Percentiles rank a stretch among this genome's conserved stretches.
Evolutionary conservation across 2,797 vertebrate species (phyloP).

Genomic region (Enteromius fasciolatus): DNA sequence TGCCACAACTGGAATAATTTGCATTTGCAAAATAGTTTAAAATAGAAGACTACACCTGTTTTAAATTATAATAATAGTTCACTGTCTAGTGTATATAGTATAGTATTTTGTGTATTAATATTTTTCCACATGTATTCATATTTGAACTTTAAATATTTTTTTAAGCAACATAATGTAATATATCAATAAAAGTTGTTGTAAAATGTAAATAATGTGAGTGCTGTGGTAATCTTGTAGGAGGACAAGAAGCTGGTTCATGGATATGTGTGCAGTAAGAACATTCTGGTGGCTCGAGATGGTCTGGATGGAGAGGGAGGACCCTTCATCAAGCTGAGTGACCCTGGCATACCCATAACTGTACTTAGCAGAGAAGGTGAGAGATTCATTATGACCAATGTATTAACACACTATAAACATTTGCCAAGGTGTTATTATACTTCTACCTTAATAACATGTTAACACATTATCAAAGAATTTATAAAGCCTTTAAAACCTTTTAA

Average conservation of each 20-base stretch:
- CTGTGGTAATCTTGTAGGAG: constrained; percentile 77
- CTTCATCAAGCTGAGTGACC: constrained; percentile 97
- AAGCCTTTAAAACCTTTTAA: background rate
- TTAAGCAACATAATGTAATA: background rate
- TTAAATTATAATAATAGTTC: background rate
- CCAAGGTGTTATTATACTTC: background rate
- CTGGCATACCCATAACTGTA: constrained; percentile 93
- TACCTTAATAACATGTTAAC: background rate
- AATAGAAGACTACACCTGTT: background rate
- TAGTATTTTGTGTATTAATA: background rate
- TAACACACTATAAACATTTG: background rate
- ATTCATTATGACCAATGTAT: background rate
- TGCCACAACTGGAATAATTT: background rate
- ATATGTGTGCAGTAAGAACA: constrained; percentile 95
- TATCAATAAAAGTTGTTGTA: background rate
- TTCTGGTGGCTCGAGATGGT: constrained; percentile 91
- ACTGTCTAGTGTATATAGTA: background rate
- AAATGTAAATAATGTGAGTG: background rate
- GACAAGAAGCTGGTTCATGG: constrained; percentile 97
- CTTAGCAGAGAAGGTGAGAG: constrained; percentile 88
- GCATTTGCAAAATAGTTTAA: background rate
- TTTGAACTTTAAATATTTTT: background rate
- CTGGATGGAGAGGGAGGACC: constrained; percentile 84
- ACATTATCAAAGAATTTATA: background rate
- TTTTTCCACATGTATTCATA: background rate